Percentiles rank a stretch among this genome's conserved stretches.
phyloP scores from a whole-genome alignment of 2,113 vertebrate species.

The Polypterus senegalus region DNA sequence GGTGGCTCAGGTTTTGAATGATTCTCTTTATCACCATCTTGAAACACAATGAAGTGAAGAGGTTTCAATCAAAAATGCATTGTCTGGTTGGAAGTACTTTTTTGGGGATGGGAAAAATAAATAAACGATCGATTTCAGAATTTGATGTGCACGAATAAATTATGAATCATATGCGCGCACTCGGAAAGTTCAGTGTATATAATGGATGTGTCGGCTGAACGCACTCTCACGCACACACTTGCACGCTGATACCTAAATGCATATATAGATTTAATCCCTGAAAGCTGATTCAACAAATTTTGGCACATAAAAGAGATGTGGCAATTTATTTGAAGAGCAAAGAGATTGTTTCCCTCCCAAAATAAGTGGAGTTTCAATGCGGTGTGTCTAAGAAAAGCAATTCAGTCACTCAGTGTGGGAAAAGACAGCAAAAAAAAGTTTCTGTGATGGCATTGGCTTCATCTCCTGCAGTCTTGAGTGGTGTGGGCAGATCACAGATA shows the following conservation, averaged over 20 bases:
- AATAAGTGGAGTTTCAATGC: background rate
- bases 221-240: too few species aligned
- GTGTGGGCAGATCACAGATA: conserved; percentile 9
- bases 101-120: too few species aligned
- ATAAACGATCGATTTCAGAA: too few species aligned
- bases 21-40: too few species aligned
- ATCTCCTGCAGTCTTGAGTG: conserved; percentile 8
- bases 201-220: too few species aligned
- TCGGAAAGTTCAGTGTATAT: too few species aligned
- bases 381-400: background rate
- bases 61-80: too few species aligned
- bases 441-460: conserved; percentile 1
- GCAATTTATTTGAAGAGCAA: background rate
- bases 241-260: background rate
- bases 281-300: conserved; percentile 38
- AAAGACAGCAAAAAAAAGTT: conserved; percentile 15
- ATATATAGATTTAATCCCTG: conserved; percentile 34
- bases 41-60: too few species aligned
- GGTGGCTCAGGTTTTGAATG: too few species aligned
- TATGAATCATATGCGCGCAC: too few species aligned
- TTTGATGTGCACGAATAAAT: too few species aligned
- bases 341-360: conserved; percentile 2
- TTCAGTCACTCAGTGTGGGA: background rate
- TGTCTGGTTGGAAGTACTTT: too few species aligned
- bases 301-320: conserved; percentile 39